These are phyloP conservation scores for Micromussa lordhowensis DNA, from an alignment of 92 coral and sea anemone species.

Conservation along the genomic window DNA sequence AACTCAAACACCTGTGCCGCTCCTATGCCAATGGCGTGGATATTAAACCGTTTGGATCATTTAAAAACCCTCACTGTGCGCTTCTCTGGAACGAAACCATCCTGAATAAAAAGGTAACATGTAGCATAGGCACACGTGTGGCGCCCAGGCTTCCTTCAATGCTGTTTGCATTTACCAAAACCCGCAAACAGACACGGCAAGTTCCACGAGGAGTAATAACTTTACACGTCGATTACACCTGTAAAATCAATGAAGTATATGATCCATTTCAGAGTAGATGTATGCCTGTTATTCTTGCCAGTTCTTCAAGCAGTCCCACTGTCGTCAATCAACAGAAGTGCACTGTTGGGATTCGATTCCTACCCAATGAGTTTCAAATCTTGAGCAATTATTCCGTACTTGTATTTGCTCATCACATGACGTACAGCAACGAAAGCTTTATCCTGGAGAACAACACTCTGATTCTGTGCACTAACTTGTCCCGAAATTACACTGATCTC, in stretches of 20 bases:
- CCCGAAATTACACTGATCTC: neutral
- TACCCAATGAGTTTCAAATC: neutral
- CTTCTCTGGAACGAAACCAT: no score
- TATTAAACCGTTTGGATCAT: neutral
- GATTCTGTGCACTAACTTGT: constrained; percentile 8
- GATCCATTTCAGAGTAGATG: neutral
- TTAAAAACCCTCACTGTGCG: constrained; percentile 20
- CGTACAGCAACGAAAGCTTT: constrained; percentile 4
- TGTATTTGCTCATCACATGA: neutral
- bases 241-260: neutral
- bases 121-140: neutral
- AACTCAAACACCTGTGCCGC: constrained; percentile 1
- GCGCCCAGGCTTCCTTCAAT: neutral
- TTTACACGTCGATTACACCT: neutral
- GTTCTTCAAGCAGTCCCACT: no score
- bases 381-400: constrained; percentile 6
- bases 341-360: neutral
- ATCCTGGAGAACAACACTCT: neutral
- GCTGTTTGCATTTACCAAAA: neutral
- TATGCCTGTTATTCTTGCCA: neutral
- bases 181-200: no score
- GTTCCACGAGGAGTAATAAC: no score
- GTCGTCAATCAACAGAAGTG: neutral
- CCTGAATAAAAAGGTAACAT: neutral
- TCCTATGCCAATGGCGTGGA: neutral